Evolutionary conservation across 2,113 vertebrate genomes (phyloP), one percentile per base, ranked within the genome.

Genomic region (Panthera tigris): DNA sequence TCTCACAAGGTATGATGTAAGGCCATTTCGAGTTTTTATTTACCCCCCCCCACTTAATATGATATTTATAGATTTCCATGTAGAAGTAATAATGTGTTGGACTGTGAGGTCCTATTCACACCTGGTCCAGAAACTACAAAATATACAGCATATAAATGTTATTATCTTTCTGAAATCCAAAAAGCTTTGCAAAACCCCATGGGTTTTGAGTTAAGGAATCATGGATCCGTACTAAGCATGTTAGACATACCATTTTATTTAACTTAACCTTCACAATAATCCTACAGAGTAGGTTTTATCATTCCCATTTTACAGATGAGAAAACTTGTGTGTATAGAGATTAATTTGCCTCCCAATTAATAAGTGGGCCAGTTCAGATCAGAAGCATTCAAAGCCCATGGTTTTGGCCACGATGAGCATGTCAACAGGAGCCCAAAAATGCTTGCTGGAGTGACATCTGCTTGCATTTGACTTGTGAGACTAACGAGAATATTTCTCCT

Each of bases 261-360:
- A 65, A 81, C 31, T 94, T 76, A 94, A 89, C 9, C 23, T 89
- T 90, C 9, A 84, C 41, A 95, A 57, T 83, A 96, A 93, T 91
- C 63, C 48, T 83, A 52, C 3, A 78, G 78, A 71, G 11, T 76
- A 86, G 45, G 45, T 66, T 76, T 57, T 86, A 23, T 71, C 29
- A 79, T 68, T 29, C 31, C 2, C 14, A 27, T 82, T 79, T 94
- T 74, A 81, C 18, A 92, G 55, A 31, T 81, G 78, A 96, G 12
- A 85, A 96, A 81, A 36, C 16, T 68, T 55, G 15, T 61, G 15
- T 89, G 10, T 63, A 52, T 66, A 55, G 41, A 79, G 29, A 48
- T 81, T 29, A 69, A 85, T 50, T 69, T 71, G 65, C 57, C 16
- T 89, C 90, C 50, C 29, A 57, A 41, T 63, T 65, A 82, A 78